These are phyloP conservation scores for Stenopsyche tienmushanensis DNA, from an alignment of 1,140 invertebrate species.

Conservation along the genomic window DNA sequence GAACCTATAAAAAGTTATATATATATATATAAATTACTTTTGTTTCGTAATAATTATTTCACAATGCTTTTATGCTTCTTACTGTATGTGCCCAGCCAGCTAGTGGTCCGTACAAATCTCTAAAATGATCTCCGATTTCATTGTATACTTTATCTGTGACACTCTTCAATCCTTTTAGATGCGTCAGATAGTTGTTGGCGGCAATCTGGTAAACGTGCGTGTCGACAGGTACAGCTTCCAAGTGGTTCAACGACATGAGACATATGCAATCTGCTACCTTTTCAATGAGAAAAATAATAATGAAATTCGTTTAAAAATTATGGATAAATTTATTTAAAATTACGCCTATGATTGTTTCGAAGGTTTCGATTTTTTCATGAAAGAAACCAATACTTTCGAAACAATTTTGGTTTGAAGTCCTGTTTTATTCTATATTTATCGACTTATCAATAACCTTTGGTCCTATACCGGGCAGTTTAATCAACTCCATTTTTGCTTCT, in stretches of 20 bases:
- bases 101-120: constrained; percentile 78
- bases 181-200: constrained; percentile 75
- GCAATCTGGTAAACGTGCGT: constrained; percentile 96
- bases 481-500: constrained; percentile 71
- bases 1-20: constrained; percentile 58
- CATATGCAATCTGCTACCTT: constrained; percentile 98
- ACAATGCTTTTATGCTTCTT: constrained; percentile 44
- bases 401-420: no score
- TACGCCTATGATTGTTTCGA: no score
- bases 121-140: constrained; percentile 82
- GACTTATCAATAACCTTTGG: no score
- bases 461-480: constrained; percentile 82
- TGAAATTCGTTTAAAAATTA: background rate
- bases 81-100: constrained; percentile 97
- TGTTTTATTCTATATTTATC: no score
- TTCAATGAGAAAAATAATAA: constrained; percentile 40
- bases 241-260: constrained; percentile 91
- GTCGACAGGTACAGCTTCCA: constrained; percentile 90
- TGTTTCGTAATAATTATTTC: background rate
- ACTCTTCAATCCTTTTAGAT: constrained; percentile 74
- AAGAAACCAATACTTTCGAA: no score
- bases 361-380: no score
- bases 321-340: background rate
- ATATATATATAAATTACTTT: background rate
- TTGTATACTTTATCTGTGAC: constrained; percentile 82